phyloP scores from a whole-genome alignment of 2,888 invertebrate genomes.

The Abrostola triplasia region DNA sequence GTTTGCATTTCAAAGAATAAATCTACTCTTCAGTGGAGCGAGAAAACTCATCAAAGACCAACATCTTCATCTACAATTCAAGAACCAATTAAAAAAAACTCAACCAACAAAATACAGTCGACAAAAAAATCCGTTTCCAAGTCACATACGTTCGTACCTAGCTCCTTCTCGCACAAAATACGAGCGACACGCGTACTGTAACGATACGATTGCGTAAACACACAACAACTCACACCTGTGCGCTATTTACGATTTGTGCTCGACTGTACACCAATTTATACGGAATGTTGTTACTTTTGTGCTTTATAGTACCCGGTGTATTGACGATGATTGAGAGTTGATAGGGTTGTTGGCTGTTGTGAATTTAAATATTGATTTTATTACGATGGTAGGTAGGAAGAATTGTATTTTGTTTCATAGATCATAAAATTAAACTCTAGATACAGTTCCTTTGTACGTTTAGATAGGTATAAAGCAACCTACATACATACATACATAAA shows the following conservation, averaged over 20 bases:
- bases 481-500: too few species aligned
- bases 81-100: too few species aligned
- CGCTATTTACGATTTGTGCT: conserved; percentile 61
- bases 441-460: too few species aligned
- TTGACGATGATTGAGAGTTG: conserved; percentile 42
- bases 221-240: conserved; percentile 66
- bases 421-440: too few species aligned
- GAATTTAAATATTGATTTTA: background rate
- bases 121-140: conserved; percentile 33
- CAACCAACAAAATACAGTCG: conserved; percentile 6
- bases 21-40: too few species aligned
- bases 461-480: too few species aligned
- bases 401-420: too few species aligned
- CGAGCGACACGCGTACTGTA: conserved; percentile 61
- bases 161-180: conserved; percentile 53
- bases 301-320: conserved; percentile 36
- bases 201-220: conserved; percentile 66
- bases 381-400: too few species aligned
- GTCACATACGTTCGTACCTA: conserved; percentile 33
- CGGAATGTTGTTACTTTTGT: conserved; percentile 46
- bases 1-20: too few species aligned
- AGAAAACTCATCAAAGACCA: background rate
- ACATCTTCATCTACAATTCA: background rate
- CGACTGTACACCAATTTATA: conserved; percentile 49
- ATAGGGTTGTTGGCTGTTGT: conserved; percentile 5